These are phyloP conservation scores for Mus caroli DNA, from an alignment of 2,797 vertebrate genomes.

Conservation along the genomic window DNA sequence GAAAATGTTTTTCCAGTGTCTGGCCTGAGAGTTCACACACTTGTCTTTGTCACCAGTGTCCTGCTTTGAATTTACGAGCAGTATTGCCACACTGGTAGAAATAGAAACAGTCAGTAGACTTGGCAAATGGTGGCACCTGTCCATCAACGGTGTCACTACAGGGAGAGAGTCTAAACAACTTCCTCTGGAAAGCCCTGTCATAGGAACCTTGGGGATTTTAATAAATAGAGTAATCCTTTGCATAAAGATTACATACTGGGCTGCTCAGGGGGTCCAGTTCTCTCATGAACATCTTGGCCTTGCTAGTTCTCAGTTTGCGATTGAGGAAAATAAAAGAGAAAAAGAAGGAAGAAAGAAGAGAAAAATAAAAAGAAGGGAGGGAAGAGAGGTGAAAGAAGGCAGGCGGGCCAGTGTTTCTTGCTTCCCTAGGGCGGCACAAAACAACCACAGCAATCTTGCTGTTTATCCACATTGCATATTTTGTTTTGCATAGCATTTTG, in stretches of 20 bases:
- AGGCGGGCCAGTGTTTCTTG: not conserved
- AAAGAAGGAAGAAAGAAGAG: not conserved
- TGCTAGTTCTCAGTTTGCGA: not conserved
- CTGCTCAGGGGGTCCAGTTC: not conserved
- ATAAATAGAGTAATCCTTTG: slow-evolving; percentile 51
- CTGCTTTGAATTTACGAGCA: slow-evolving; percentile 63
- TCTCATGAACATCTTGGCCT: not conserved
- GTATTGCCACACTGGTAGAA: slow-evolving; percentile 31
- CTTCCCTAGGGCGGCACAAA: not conserved
- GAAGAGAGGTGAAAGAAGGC: fast-evolving
- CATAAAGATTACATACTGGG: not conserved
- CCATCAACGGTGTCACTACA: not conserved
- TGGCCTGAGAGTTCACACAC: slow-evolving; percentile 66
- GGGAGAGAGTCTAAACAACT: slow-evolving; percentile 20
- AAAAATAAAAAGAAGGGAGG: too few species aligned
- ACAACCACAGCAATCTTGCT: not conserved
- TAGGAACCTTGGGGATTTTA: slow-evolving; percentile 14
- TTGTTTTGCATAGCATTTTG: slow-evolving; percentile 4
- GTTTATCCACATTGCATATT: not conserved
- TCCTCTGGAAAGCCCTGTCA: slow-evolving; percentile 44
- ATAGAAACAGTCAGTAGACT: slow-evolving; percentile 7
- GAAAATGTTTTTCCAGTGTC: slow-evolving; percentile 59
- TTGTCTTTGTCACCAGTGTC: slow-evolving; percentile 58
- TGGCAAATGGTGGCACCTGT: not conserved
- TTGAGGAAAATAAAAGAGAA: not conserved